Conservation (phyloP, 2,888 invertebrate genomes). For the Napeogenes inachia region DNA sequence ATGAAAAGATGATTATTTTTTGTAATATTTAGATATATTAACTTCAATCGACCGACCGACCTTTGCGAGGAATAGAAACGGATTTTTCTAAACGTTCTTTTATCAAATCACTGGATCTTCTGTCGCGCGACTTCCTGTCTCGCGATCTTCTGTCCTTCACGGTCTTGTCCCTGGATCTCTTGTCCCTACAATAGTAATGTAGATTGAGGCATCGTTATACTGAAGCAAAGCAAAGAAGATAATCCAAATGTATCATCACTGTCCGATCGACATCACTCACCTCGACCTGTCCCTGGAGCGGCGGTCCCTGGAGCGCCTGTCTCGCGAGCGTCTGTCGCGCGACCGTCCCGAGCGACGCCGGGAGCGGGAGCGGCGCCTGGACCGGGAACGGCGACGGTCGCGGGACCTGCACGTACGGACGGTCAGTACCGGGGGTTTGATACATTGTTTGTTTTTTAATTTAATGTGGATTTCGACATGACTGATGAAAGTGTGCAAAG, state of each 20-base stretch:
- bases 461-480: no score
- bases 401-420: constrained; percentile 47
- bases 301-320: constrained; percentile 59
- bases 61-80: constrained; percentile 70
- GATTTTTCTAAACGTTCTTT: constrained; percentile 71
- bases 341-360: constrained; percentile 49
- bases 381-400: constrained; percentile 64
- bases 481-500: no score
- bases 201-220: no score
- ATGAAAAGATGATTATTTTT: background rate
- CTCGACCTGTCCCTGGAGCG: constrained; percentile 63
- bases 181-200: constrained; percentile 47
- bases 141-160: constrained; percentile 59
- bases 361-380: constrained; percentile 61
- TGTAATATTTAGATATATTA: background rate
- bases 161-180: constrained; percentile 64
- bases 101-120: constrained; percentile 66
- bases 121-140: constrained; percentile 71
- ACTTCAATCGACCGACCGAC: constrained; percentile 33
- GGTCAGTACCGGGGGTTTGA: background rate
- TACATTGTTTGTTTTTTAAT: no score
- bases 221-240: no score
- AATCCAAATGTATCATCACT: no score
- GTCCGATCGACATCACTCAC: constrained; percentile 31
- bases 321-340: constrained; percentile 52